Conservation (phyloP, 2,113 vertebrate genomes). For the Hemichromis elongatus region DNA sequence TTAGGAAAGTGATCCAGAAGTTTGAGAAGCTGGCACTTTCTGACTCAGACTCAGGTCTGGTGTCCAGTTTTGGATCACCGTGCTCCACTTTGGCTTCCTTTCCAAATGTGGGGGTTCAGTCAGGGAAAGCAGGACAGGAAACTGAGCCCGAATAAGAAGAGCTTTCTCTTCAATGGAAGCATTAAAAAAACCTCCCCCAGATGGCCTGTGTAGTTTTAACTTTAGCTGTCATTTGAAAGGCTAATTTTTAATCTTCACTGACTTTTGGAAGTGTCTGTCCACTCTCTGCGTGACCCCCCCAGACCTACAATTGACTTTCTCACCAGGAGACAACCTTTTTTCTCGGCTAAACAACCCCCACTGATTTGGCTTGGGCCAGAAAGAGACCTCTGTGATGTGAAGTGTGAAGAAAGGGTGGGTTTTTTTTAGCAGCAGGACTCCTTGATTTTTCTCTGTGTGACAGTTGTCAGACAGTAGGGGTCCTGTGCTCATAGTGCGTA, state of each 20-base stretch:
- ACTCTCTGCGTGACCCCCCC: conserved; percentile 54
- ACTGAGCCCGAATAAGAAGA: background rate
- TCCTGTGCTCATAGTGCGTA: background rate
- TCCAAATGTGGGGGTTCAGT: conserved; percentile 1
- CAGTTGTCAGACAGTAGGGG: conserved; percentile 50
- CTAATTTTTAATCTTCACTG: conserved; percentile 54
- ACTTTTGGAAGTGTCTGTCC: conserved; percentile 19
- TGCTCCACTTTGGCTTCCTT: conserved; percentile 33
- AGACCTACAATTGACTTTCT: conserved; percentile 52
- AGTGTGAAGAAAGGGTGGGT: conserved; percentile 52
- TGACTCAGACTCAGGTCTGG: conserved; percentile 48
- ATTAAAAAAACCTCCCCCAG: background rate
- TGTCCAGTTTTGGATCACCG: conserved; percentile 46
- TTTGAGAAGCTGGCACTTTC: conserved; percentile 63
- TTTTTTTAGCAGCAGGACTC: conserved; percentile 37
- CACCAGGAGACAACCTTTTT: conserved; percentile 53
- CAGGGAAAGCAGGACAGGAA: background rate
- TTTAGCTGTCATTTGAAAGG: conserved; percentile 55
- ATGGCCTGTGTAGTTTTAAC: conserved; percentile 32
- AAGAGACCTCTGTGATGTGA: conserved; percentile 33
- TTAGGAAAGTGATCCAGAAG: conserved; percentile 58
- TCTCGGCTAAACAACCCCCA: conserved; percentile 41
- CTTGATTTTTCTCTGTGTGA: conserved; percentile 48
- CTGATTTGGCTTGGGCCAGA: conserved; percentile 10
- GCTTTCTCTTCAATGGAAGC: background rate